Evolutionary conservation across 2,888 invertebrate species (phyloP).

Genomic region (Stegophylla sp.): DNA sequence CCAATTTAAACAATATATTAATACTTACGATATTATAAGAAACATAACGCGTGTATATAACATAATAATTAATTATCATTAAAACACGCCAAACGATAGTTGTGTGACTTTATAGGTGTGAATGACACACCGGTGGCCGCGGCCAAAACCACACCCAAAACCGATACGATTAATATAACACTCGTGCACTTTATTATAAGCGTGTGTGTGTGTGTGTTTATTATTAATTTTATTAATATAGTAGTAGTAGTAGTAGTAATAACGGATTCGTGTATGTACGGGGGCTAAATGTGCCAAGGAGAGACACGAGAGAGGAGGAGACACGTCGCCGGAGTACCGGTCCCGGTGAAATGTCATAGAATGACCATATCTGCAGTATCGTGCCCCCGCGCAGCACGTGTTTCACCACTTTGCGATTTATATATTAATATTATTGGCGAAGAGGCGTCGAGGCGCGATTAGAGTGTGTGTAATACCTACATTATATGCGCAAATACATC

Average conservation of each 20-base stretch:
- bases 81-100: background rate
- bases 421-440: slow-evolving; percentile 1
- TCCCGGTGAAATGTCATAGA: slow-evolving; percentile 25
- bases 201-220: background rate
- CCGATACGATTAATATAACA: slow-evolving; percentile 24
- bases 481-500: no score
- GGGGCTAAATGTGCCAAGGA: slow-evolving; percentile 59
- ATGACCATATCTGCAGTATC: slow-evolving; percentile 50
- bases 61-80: slow-evolving; percentile 16
- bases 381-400: slow-evolving; percentile 41
- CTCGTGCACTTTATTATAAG: background rate
- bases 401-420: slow-evolving; percentile 37
- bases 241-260: background rate
- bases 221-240: no score
- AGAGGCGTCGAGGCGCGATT: slow-evolving; percentile 30
- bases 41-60: background rate
- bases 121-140: slow-evolving; percentile 34
- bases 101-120: slow-evolving; percentile 19
- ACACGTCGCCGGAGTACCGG: no score
- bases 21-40: no score
- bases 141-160: slow-evolving; percentile 51
- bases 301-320: slow-evolving; percentile 29
- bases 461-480: background rate
- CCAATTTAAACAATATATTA: slow-evolving; percentile 18
- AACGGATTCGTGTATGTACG: slow-evolving; percentile 33